Evolutionary conservation across 2,888 invertebrate genomes (phyloP).

Genomic region (Idaea straminata): DNA sequence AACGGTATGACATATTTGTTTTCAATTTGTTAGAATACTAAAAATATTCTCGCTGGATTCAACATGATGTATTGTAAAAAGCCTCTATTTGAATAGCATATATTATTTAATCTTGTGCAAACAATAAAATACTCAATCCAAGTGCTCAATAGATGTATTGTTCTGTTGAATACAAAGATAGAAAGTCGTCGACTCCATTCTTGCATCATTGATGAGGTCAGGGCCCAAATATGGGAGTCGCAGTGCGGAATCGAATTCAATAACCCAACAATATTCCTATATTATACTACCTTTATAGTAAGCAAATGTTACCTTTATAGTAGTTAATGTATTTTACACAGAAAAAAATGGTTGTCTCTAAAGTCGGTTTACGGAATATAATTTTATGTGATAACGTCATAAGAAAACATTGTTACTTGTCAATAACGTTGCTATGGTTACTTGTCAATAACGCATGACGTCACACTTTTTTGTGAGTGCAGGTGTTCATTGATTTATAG

Average conservation of each 20-base stretch:
- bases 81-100: background rate
- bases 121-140: conserved; percentile 21
- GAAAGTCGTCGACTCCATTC: conserved; percentile 41
- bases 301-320: no score
- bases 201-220: conserved; percentile 72
- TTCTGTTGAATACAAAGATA: conserved; percentile 38
- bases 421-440: no score
- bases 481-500: no score
- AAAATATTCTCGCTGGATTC: conserved; percentile 6
- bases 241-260: conserved; percentile 31
- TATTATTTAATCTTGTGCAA: conserved; percentile 10
- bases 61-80: conserved; percentile 2
- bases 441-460: no score
- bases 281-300: no score
- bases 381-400: no score
- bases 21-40: conserved; percentile 1
- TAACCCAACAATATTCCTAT: no score
- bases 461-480: no score
- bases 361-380: no score
- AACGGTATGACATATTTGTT: background rate
- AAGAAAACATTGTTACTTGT: no score
- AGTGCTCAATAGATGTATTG: conserved; percentile 36
- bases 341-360: no score
- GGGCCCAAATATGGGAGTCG: conserved; percentile 54
- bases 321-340: no score